Conservation (phyloP, 2,797 vertebrate genomes). For the Lepus townsendii region DNA sequence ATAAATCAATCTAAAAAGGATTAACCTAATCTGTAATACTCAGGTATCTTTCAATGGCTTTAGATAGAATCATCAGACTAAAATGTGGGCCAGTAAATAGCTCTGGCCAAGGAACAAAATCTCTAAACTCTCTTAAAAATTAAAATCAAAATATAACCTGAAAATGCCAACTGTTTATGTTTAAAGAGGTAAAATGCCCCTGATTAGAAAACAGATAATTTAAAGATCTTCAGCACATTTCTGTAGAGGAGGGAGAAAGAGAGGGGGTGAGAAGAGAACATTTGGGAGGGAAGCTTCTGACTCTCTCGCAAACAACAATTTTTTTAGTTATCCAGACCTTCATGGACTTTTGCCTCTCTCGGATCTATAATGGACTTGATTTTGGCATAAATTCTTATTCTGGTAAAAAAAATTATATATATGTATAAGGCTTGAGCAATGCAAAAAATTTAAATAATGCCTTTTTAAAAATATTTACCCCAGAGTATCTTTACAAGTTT, state of each 20-base stretch:
- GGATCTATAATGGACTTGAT: slow-evolving; percentile 1
- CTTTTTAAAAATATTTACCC: slow-evolving; percentile 56
- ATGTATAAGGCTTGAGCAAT: slow-evolving; percentile 57
- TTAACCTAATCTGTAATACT: slow-evolving; percentile 3
- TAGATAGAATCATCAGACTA: slow-evolving; percentile 2
- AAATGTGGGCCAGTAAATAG: slow-evolving; percentile 1
- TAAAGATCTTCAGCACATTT: background rate
- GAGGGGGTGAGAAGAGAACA: rapidly evolving
- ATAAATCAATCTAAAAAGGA: slow-evolving; percentile 51
- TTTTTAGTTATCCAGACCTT: slow-evolving; percentile 45
- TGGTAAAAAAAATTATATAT: background rate
- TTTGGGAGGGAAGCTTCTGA: background rate
- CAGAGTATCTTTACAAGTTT: slow-evolving; percentile 24
- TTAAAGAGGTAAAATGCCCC: background rate
- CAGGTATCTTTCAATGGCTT: slow-evolving; percentile 9
- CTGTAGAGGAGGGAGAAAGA: background rate
- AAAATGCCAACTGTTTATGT: slow-evolving; percentile 1
- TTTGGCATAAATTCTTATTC: slow-evolving; percentile 49
- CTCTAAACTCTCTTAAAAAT: background rate
- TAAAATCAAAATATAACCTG: slow-evolving; percentile 51
- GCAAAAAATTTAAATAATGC: slow-evolving; percentile 56
- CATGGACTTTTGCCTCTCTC: background rate
- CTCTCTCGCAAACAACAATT: background rate
- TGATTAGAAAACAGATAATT: slow-evolving; percentile 33
- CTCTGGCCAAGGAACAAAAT: slow-evolving; percentile 36